A percentile compares a stretch with the other conserved stretches of the same genome.
Conservation (phyloP, 1,140 invertebrate species). For the Ylistrum balloti region DNA sequence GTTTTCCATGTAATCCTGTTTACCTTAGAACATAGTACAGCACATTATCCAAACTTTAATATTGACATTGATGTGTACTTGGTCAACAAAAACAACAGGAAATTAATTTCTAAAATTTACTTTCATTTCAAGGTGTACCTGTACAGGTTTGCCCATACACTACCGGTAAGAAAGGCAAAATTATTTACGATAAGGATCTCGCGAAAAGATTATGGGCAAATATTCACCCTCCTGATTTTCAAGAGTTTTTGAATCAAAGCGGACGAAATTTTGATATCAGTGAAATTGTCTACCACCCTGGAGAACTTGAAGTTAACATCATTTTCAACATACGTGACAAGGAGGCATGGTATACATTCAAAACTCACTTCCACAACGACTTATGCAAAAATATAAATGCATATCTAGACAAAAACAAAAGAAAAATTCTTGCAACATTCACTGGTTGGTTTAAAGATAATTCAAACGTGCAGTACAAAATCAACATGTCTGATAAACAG, state of each 20-base stretch:
- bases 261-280: background rate
- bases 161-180: background rate
- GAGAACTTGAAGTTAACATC: background rate
- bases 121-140: background rate
- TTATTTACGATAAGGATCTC: background rate
- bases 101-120: background rate
- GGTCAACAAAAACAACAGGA: background rate
- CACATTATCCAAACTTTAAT: background rate
- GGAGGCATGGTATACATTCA: background rate
- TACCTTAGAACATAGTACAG: background rate
- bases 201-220: background rate
- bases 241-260: background rate
- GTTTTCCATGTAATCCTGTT: too few relatives aligned
- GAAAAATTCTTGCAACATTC: background rate
- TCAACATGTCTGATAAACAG: background rate
- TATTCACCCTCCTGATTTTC: background rate
- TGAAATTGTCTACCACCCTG: background rate
- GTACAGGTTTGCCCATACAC: background rate
- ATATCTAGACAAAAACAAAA: background rate
- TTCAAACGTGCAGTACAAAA: conserved; percentile 8
- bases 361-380: background rate
- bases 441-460: background rate
- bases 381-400: background rate
- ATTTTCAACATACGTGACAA: background rate
- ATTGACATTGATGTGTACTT: too few relatives aligned